Conservation (phyloP, 2,888 invertebrate genomes). For the Tenthredo scrophulariae region DNA sequence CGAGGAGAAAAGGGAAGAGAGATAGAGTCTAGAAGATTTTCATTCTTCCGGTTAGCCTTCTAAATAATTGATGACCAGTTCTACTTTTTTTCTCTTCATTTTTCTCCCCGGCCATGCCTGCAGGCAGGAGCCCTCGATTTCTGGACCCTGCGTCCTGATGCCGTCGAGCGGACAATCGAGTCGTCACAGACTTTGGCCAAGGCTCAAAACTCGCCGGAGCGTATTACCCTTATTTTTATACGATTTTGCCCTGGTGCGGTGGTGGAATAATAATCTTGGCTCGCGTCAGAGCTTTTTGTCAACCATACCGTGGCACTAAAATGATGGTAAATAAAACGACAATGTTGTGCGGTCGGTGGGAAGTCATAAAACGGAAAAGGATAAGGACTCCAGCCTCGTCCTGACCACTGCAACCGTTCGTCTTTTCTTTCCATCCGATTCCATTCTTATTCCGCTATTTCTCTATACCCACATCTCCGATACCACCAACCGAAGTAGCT, state of each 20-base stretch:
- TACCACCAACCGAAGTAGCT: neutral
- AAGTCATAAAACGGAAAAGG: constrained; percentile 65
- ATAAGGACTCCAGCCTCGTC: neutral
- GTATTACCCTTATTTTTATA: constrained; percentile 4
- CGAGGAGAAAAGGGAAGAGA: neutral
- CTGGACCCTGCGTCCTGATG: neutral
- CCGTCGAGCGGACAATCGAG: constrained; percentile 46
- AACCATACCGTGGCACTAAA: constrained; percentile 59
- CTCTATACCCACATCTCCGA: neutral
- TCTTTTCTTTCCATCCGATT: constrained; percentile 2
- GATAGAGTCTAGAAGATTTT: constrained; percentile 27
- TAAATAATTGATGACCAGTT: constrained; percentile 48
- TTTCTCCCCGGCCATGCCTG: neutral
- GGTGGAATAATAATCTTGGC: constrained; percentile 61
- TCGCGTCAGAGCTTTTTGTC: constrained; percentile 61
- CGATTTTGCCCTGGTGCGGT: constrained; percentile 42
- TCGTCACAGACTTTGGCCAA: constrained; percentile 41
- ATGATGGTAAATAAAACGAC: constrained; percentile 67
- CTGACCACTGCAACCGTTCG: neutral
- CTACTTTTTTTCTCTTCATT: neutral
- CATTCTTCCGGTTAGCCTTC: constrained; percentile 37
- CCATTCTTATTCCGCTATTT: neutral
- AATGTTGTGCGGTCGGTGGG: constrained; percentile 60
- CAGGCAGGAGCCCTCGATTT: neutral
- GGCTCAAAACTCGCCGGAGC: constrained; percentile 39